phyloP scores from a whole-genome alignment of 2,888 invertebrate species.

The Drosophila austrosaltans region DNA sequence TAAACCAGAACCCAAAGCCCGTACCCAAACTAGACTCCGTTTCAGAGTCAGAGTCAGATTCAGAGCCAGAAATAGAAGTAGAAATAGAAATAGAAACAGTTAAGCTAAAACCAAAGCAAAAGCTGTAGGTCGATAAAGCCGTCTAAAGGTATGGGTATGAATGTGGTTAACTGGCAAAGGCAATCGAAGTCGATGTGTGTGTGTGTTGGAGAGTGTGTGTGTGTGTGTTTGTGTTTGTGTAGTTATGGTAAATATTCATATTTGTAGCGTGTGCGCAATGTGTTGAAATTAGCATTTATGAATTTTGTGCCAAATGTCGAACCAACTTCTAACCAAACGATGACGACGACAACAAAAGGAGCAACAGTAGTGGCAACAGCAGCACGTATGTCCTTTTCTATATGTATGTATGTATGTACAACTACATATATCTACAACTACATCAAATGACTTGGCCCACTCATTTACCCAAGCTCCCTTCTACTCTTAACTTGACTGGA shows the following conservation, averaged over 20 bases:
- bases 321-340: constrained; percentile 56
- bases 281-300: constrained; percentile 82
- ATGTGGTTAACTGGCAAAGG: constrained; percentile 36
- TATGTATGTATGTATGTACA: no score
- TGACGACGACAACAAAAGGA: constrained; percentile 1
- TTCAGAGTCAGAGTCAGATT: constrained; percentile 36
- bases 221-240: constrained; percentile 58
- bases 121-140: constrained; percentile 58
- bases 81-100: constrained; percentile 32
- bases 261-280: constrained; percentile 78
- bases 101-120: constrained; percentile 61
- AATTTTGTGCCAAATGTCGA: constrained; percentile 79
- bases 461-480: constrained; percentile 40
- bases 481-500: constrained; percentile 40
- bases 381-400: constrained; percentile 36
- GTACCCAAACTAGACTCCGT: constrained; percentile 3
- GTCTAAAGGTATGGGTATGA: constrained; percentile 38
- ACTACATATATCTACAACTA: constrained; percentile 32
- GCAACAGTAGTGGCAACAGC: background rate
- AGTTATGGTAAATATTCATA: constrained; percentile 79
- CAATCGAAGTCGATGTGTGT: constrained; percentile 52
- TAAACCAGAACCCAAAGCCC: constrained; percentile 55
- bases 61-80: background rate
- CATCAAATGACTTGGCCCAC: constrained; percentile 53
- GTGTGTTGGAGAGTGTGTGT: constrained; percentile 36